These are phyloP conservation scores for Lapara coniferarum DNA, from an alignment of 2,888 invertebrate species.

Conservation along the genomic window DNA sequence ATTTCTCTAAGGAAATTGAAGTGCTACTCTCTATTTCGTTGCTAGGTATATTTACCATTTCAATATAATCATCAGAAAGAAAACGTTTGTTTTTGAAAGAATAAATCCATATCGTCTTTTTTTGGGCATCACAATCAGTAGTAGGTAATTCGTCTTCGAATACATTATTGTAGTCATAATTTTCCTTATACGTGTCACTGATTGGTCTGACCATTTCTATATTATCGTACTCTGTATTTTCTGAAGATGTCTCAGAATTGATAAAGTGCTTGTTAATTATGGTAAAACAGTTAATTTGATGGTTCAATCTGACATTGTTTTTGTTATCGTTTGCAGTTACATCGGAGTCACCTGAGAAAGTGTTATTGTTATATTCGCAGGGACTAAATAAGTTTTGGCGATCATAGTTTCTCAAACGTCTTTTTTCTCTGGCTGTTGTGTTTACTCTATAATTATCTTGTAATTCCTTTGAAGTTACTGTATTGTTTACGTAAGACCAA, in stretches of 20 bases:
- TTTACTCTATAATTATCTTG: constrained; percentile 48
- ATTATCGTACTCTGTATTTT: constrained; percentile 43
- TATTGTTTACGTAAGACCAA: constrained; percentile 8
- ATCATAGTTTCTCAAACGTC: constrained; percentile 42
- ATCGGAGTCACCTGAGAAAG: neutral
- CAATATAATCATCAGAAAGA: constrained; percentile 53
- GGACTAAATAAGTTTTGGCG: constrained; percentile 2
- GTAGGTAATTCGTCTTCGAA: constrained; percentile 24
- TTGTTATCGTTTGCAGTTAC: constrained; percentile 10
- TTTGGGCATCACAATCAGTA: constrained; percentile 45
- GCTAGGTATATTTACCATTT: constrained; percentile 48
- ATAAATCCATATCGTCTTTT: constrained; percentile 67
- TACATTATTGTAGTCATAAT: constrained; percentile 42
- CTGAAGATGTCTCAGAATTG: constrained; percentile 57
- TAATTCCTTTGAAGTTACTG: constrained; percentile 27
- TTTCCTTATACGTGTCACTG: constrained; percentile 22
- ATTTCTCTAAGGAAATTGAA: constrained; percentile 47
- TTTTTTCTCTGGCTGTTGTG: constrained; percentile 50
- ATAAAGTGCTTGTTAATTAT: constrained; percentile 53
- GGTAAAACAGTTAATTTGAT: constrained; percentile 57
- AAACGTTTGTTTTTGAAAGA: constrained; percentile 66
- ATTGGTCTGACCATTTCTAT: constrained; percentile 40
- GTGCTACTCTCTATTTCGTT: constrained; percentile 47
- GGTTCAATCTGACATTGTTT: constrained; percentile 39
- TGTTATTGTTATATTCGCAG: constrained; percentile 1